Evolutionary conservation across 2,888 invertebrate genomes (phyloP), one percentile per base, ranked within the genome.

Genomic region (Andrena trimmerana): DNA sequence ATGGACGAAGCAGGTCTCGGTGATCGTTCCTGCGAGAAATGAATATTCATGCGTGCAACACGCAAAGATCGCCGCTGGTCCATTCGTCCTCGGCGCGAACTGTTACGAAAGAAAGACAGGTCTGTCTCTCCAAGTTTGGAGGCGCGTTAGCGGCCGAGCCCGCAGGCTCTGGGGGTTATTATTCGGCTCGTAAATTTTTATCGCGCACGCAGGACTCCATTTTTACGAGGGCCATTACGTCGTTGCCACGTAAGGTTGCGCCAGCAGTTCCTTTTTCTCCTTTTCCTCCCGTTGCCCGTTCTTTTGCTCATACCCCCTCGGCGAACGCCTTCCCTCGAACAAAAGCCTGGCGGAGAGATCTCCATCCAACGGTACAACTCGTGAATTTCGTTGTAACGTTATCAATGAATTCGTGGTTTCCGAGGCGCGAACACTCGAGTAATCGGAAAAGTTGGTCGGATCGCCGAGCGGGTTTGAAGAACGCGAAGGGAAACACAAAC

Each of bases 141-240:
- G 76, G 78, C 48, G 81, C 33, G 59, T 29, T 66, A 62, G 52
- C 27, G 31, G 31, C 10, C 48, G 68, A 60, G 79, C 31, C 36
- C 57, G 77, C 72, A 71, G 62, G 65, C 73, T 70, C 62, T 69
- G 78, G 83, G 89, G 89, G 89, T 91, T 91, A 92, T 92, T 91
- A 91, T 91, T 91, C 90, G 89, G 80, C 90, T 91, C 91, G 91
- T 92, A 92, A 92, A 92, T 91, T 92, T 92, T 92, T 92, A 92
- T 92, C 87, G 88, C 89, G 83, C 89, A 86, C 90, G 90, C 90
- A 90, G 90, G 88, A 76, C 78, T 88, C 73, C 85, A 86, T 90
- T 90, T 92, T 92, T 92, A 91, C 90, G 91, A 91, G 86, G 84
- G 88, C 86, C 90, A 90, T 92, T 91, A 91, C 89, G 89, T 85